A percentile compares a stretch with the other conserved stretches of the same genome.
Conservation (phyloP, 2,797 vertebrate species). For the Crossoptilon crossoptilon region DNA sequence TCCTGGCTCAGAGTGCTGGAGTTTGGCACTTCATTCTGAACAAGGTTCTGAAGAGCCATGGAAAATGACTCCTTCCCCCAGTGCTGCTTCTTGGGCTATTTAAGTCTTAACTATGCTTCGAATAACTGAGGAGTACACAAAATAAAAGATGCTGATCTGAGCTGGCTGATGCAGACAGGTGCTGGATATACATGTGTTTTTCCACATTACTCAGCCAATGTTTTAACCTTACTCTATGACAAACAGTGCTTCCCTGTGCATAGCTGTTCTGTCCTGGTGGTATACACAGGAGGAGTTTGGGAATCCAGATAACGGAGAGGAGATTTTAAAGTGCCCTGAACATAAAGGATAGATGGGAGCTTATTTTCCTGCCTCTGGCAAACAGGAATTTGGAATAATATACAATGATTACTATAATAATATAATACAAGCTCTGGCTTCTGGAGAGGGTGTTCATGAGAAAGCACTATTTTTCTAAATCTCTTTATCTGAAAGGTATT, state of each 20-base stretch:
- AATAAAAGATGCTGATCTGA: not conserved
- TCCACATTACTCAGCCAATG: not conserved
- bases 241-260: not conserved
- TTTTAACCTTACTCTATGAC: not conserved
- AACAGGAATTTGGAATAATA: not conserved
- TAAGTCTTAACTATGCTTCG: not conserved
- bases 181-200: not conserved
- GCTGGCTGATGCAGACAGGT: not conserved
- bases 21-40: not conserved
- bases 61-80: not conserved
- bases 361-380: not conserved
- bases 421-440: not conserved
- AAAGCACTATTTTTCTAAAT: constrained; percentile 1
- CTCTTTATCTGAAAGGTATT: not conserved
- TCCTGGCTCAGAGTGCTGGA: not conserved
- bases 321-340: not conserved
- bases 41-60: not conserved
- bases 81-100: not conserved
- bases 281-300: not conserved
- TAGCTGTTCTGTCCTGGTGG: not conserved
- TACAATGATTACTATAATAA: not conserved
- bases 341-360: not conserved
- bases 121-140: not conserved
- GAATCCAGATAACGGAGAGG: not conserved
- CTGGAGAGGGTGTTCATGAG: not conserved